phyloP scores from a whole-genome alignment of 2,113 vertebrate genomes.

The Acrocephalus arundinaceus region DNA sequence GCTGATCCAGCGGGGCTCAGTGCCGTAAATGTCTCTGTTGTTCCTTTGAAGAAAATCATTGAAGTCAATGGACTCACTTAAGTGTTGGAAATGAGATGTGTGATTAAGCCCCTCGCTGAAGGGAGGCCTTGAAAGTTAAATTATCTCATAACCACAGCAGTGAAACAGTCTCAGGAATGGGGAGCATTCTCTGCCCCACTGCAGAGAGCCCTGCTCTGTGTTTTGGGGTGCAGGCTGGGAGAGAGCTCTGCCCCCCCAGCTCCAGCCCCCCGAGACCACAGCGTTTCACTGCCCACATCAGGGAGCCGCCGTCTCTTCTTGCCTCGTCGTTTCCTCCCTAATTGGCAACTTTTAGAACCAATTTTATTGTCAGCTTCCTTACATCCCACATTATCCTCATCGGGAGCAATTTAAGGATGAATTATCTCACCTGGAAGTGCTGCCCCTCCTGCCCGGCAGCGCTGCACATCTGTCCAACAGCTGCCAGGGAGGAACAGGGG shows the following conservation, averaged over 20 bases:
- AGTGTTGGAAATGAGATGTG: slow-evolving; percentile 15
- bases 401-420: slow-evolving; percentile 5
- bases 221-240: not conserved
- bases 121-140: not conserved
- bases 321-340: not conserved
- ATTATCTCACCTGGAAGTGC: not conserved
- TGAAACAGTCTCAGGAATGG: not conserved
- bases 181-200: rapidly evolving
- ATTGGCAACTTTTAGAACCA: not conserved
- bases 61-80: slow-evolving; percentile 38
- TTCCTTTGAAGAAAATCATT: slow-evolving; percentile 50
- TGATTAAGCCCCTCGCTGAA: slow-evolving; percentile 18
- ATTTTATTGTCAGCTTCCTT: not conserved
- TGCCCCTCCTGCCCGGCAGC: not conserved
- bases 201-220: not conserved
- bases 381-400: not conserved
- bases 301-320: rapidly evolving
- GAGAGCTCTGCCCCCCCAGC: not conserved
- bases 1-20: not conserved
- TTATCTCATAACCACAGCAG: not conserved
- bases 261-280: not conserved
- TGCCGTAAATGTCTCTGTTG: not conserved
- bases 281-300: not conserved
- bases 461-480: slow-evolving; percentile 19
- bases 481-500: not conserved